Percentiles rank a stretch among this genome's conserved stretches.
Evolutionary conservation across 2,113 vertebrate species (phyloP).

Genomic region (Ceratotherium simum): DNA sequence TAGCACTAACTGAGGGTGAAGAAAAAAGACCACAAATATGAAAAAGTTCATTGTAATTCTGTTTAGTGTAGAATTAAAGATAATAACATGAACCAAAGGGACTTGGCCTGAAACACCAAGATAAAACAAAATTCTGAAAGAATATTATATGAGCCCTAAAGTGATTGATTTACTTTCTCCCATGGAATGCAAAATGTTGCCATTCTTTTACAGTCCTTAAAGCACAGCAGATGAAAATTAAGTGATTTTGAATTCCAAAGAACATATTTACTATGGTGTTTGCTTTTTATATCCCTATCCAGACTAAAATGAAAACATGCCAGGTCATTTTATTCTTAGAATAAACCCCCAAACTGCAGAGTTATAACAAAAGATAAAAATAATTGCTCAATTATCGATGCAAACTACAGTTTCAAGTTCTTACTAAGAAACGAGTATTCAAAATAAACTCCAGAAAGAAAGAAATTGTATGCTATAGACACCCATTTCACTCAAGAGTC

Average conservation of each 20-base stretch:
- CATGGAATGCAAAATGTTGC: background rate
- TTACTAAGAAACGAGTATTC: slow-evolving; percentile 1
- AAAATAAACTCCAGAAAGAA: background rate
- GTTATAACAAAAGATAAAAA: background rate
- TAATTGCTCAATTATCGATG: background rate
- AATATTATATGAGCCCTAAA: background rate
- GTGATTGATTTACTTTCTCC: background rate
- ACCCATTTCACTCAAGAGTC: background rate
- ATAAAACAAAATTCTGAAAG: background rate
- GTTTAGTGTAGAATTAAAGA: background rate
- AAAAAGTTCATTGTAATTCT: background rate
- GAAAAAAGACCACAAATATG: background rate
- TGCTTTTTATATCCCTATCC: background rate
- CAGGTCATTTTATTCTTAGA: slow-evolving; percentile 26
- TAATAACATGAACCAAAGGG: background rate
- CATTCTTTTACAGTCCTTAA: background rate
- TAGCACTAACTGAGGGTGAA: background rate
- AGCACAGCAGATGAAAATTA: background rate
- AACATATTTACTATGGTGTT: background rate
- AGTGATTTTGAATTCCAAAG: slow-evolving; percentile 4
- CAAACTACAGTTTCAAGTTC: background rate
- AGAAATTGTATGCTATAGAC: background rate
- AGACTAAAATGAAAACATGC: background rate
- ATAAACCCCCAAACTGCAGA: background rate
- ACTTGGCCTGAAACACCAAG: background rate